Conservation (phyloP, 1,140 invertebrate genomes). For the Ruditapes philippinarum region DNA sequence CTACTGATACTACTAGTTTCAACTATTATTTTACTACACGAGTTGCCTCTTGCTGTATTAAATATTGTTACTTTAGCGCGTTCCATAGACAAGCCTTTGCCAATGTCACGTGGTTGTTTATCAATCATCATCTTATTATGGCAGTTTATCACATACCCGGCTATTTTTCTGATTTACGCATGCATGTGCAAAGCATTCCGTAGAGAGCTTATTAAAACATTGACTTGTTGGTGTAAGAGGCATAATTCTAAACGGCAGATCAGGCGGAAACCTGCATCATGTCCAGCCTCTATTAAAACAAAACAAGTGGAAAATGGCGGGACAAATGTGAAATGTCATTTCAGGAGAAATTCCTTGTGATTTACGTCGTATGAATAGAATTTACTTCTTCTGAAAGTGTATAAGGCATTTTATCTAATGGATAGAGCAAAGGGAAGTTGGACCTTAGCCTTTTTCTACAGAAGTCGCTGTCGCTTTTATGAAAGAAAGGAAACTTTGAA, state of each 20-base stretch:
- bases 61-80: not conserved
- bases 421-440: too few species aligned
- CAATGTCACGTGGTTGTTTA: slow-evolving; percentile 15
- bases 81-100: not conserved
- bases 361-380: too few species aligned
- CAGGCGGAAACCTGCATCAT: not conserved
- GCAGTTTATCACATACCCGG: slow-evolving; percentile 40
- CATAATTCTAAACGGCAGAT: not conserved
- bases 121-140: not conserved
- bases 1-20: slow-evolving; percentile 2
- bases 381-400: too few species aligned
- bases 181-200: slow-evolving; percentile 42
- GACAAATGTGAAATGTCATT: too few species aligned
- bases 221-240: not conserved
- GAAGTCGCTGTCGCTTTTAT: too few species aligned
- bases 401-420: too few species aligned
- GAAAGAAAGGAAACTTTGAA: too few species aligned
- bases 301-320: too few species aligned
- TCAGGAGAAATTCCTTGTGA: too few species aligned
- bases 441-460: too few species aligned
- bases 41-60: not conserved
- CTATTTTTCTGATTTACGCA: slow-evolving; percentile 40
- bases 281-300: slow-evolving; percentile 36
- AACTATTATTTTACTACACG: not conserved
- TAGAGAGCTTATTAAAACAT: not conserved